Base-by-base conservation (phyloP, 23 tunicate species). In the Ascidia mentula region DNA sequence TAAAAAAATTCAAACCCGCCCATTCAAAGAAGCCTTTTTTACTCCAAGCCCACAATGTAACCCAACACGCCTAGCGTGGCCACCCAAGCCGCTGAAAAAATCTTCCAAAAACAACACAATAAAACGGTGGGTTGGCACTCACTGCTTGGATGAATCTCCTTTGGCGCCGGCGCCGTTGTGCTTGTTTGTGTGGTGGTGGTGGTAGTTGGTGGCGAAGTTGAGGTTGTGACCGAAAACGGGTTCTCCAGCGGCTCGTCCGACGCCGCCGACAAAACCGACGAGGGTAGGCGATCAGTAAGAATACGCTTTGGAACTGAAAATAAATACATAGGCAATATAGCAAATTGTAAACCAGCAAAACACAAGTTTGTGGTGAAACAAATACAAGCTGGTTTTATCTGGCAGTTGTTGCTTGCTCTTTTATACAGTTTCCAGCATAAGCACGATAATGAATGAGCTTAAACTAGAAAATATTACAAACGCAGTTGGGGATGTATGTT, bases 221-320 rank as follows among this genome's bases (percentile, higher is more conserved):
- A 34, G 1, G 73, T 28, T 0, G 38, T 60, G 33, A 74, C 15
- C 6, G 37, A 46, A 5, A 53, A 53, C 7, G 65, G 65, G 65
- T 53, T 53, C n/a, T 74, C 53, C 4, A 2, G 7, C 34, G 78
- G 46, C 30, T 6, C 33, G 65, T 53, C 65, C 18, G 78, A 28
- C 20, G 53, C 18, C 7, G 53, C 73, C 8, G 79, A 42, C 45
- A 82, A 60, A 32, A 30, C 36, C 35, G 81, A 59, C 18, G 88
- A 75, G 0, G 88, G 88, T 20, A 61, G 36, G 22, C 40, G 81
- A 37, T 60, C 60, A 34, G 82, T 85, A 6, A 85, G 72, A 32
- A 69, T 69, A 33, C 46, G 36, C 40, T 77, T 77, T 6, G 82
- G 89, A 77, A 85, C 89, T 78, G 59, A 39, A 75, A 37, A 8